Base-by-base conservation (phyloP, 2,113 vertebrate species). In the Actenoides lindsayi region DNA sequence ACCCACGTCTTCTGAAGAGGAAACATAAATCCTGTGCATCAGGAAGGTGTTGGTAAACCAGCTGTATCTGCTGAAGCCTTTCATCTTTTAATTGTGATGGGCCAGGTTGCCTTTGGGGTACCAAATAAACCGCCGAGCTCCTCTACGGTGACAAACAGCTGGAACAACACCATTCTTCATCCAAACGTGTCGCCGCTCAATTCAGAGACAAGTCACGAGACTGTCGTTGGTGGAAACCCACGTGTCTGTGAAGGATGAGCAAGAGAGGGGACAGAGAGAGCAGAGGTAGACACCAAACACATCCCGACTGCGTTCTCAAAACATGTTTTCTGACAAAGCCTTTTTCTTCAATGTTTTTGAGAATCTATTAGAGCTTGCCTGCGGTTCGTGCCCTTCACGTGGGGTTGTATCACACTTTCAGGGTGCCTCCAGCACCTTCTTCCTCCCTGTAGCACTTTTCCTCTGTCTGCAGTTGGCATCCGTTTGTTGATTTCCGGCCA, bases 131-230 rank as follows among this genome's bases (percentile, higher is more conserved):
- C 14, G n/a, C 74, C 21, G 10, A 23, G 82, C 54, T 80, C 35
- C 62, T 63, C 44, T 27, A 3, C 11, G 37, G 73, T 31, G 21
- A 37, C 28, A 27, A 39, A 39, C 6, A 46, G 27, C 42, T 35
- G 78, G 33, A 20, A 21, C n/a, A 5, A 12, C 15, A 25, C 13
- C 8, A 2, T 46, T 35, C 56, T 31, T 39, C 75, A 69, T 46
- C 35, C 3, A 0, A 56, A 30, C 3, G 1, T 3, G 0, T 33
- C 73, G 24, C 18, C 53, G 10, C 57, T 57, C n/a, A 5, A 19
- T 11, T n/a, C 30, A 7, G 44, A 46, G 59, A 28, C 24, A 35
- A 54, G 50, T 17, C 11, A 33, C n/a, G 46, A 46, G 46, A 9
- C 28, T 10, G 37, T 5, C 27, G 16, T 7, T 31, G 5, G 5